Evolutionary conservation across 2,113 vertebrate genomes (phyloP), one percentile per base, ranked within the genome.

Genomic region (Brachypteracias leptosomus): DNA sequence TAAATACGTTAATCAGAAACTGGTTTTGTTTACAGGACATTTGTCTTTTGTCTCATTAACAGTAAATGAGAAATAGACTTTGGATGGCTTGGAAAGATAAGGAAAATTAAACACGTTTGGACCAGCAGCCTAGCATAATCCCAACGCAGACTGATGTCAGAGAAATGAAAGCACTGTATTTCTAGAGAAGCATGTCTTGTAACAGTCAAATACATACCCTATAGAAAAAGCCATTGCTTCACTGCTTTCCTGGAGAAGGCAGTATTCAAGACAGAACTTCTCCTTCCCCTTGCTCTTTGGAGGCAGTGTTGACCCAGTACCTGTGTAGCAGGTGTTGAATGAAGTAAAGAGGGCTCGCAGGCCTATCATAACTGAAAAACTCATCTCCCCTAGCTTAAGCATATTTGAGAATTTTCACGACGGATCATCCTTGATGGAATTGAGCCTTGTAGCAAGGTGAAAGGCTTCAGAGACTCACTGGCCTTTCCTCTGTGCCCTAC

Each of bases 141-240:
- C 73, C 57, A 46, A 47, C 26, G 10, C 11, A 47, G 47, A 44
- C 8, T 12, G 16, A 11, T n/a, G 29, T 61, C 46, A 61, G n/a
- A 44, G 62, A 42, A 55, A 11, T 1, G 5, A 38, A 58, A 24
- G 7, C 5, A 6, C 12, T 8, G 7, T 12, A 33, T 38, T 86
- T 19, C 22, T 13, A 4, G 8, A 42, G 33, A 38, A 52, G 20
- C 24, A 25, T 0, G 0, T 12, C 1, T 0, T 9, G 0, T 3
- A 18, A 21, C 13, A n/a, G 21, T 17, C 51, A 66, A 38, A 35
- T 4, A 24, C 6, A 4, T 2, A 24, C 11, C 42, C 74, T 13
- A 2, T 1, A 11, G 51, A 24, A 35, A 55, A 28, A n/a, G 16
- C 2, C 5, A 35, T 33, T 13, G 1, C 29, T 46, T 46, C 17